These are phyloP conservation scores for Mythimna pallens DNA, from an alignment of 2,888 invertebrate genomes.

Conservation along the genomic window DNA sequence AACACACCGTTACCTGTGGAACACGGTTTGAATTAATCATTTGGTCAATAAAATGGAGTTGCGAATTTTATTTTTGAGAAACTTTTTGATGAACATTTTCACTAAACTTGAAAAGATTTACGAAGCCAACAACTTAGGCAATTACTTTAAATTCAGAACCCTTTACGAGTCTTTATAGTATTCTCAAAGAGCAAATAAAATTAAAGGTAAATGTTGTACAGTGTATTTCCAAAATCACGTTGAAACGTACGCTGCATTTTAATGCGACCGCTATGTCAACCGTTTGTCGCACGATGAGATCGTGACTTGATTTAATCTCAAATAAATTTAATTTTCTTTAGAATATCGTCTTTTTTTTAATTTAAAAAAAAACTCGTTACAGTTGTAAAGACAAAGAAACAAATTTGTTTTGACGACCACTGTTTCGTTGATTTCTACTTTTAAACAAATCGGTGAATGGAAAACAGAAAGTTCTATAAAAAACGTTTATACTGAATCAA, in stretches of 20 bases:
- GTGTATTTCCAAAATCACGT: slow-evolving; percentile 29
- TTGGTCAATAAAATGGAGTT: slow-evolving; percentile 57
- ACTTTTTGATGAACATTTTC: slow-evolving; percentile 53
- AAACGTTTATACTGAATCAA: slow-evolving; percentile 42
- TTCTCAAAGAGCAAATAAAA: not conserved
- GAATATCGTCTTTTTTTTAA: slow-evolving; percentile 23
- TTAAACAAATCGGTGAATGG: slow-evolving; percentile 55
- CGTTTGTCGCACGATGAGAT: slow-evolving; percentile 31
- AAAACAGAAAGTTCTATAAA: slow-evolving; percentile 57
- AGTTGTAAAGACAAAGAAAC: slow-evolving; percentile 29
- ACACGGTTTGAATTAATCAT: slow-evolving; percentile 82
- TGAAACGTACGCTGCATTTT: slow-evolving; percentile 34
- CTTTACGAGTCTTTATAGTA: no score
- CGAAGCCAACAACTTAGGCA: not conserved
- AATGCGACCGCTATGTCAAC: slow-evolving; percentile 46
- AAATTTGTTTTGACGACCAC: slow-evolving; percentile 27
- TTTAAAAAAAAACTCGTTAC: slow-evolving; percentile 39
- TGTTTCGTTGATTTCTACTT: slow-evolving; percentile 32
- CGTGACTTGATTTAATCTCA: slow-evolving; percentile 57
- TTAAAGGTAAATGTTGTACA: not conserved
- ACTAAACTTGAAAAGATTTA: slow-evolving; percentile 27
- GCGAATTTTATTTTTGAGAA: slow-evolving; percentile 67
- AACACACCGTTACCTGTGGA: slow-evolving; percentile 95
- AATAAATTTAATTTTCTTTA: slow-evolving; percentile 43
- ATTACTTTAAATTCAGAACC: not conserved